Evolutionary conservation across 92 coral and sea anemone genomes (phyloP), one percentile per base, ranked within the genome.

Genomic region (Micromussa lordhowensis): DNA sequence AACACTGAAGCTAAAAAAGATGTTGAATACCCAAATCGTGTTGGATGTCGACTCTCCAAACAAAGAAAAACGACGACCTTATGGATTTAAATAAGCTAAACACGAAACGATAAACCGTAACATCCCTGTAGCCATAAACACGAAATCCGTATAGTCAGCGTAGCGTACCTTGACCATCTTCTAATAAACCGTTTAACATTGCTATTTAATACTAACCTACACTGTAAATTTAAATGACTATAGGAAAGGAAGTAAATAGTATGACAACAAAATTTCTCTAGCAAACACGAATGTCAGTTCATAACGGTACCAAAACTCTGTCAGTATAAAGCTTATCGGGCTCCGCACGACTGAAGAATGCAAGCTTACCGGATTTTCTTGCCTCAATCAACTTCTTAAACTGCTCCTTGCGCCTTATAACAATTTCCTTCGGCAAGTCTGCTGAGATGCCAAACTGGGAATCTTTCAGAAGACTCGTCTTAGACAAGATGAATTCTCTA

Each of bases 121-220:
- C 77, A 72, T 72, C 77, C 48, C 77, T 5, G 40, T 72, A n/a
- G n/a, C n/a, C n/a, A n/a, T n/a, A n/a, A n/a, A n/a, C 77, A 31
- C 24, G 77, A 31, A 31, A 72, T 31, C 53, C 78, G 16, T 34
- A 73, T 24, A 36, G 53, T 73, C 78, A 55, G 14, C n/a, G n/a
- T n/a, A n/a, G n/a, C n/a, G n/a, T n/a, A n/a, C n/a, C n/a, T n/a
- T n/a, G n/a, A n/a, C n/a, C n/a, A n/a, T n/a, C n/a, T n/a, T n/a
- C n/a, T n/a, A n/a, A n/a, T n/a, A n/a, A n/a, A n/a, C n/a, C n/a
- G n/a, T n/a, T n/a, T n/a, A n/a, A n/a, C n/a, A n/a, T n/a, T n/a
- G n/a, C n/a, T n/a, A n/a, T n/a, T n/a, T n/a, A n/a, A n/a, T n/a
- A n/a, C n/a, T n/a, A n/a, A n/a, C n/a, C n/a, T n/a, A n/a, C n/a